phyloP scores from a whole-genome alignment of 2,797 vertebrate genomes.

The Pantherophis alleghaniensis region DNA sequence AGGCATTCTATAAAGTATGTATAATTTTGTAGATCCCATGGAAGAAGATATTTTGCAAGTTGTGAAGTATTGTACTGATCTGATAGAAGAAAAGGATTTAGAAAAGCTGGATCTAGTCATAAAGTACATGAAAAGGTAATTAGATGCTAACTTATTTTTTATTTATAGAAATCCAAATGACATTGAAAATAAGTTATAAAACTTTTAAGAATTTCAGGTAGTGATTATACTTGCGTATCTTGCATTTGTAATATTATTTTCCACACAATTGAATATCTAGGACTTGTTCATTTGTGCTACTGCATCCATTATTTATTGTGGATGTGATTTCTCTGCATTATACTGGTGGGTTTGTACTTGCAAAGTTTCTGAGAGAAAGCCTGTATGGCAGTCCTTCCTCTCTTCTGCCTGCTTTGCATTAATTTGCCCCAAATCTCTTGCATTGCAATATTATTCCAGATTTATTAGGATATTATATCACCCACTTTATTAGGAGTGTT shows the following conservation, averaged over 20 bases:
- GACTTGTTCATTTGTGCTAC: background rate
- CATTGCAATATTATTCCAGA: background rate
- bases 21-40: slow-evolving; percentile 86
- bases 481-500: background rate
- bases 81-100: slow-evolving; percentile 96
- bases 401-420: background rate
- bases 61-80: slow-evolving; percentile 95
- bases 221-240: background rate
- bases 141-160: background rate
- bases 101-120: slow-evolving; percentile 95
- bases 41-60: slow-evolving; percentile 98
- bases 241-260: background rate
- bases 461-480: background rate
- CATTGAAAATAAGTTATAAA: background rate
- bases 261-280: background rate
- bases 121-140: slow-evolving; percentile 95
- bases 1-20: background rate
- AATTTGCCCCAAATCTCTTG: background rate
- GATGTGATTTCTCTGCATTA: background rate
- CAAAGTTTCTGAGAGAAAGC: background rate
- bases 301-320: background rate
- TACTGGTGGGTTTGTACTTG: background rate
- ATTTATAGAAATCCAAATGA: background rate
- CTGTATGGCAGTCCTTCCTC: background rate
- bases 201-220: background rate